Evolutionary conservation across 2,113 vertebrate genomes (phyloP).

Genomic region (Passer domesticus): DNA sequence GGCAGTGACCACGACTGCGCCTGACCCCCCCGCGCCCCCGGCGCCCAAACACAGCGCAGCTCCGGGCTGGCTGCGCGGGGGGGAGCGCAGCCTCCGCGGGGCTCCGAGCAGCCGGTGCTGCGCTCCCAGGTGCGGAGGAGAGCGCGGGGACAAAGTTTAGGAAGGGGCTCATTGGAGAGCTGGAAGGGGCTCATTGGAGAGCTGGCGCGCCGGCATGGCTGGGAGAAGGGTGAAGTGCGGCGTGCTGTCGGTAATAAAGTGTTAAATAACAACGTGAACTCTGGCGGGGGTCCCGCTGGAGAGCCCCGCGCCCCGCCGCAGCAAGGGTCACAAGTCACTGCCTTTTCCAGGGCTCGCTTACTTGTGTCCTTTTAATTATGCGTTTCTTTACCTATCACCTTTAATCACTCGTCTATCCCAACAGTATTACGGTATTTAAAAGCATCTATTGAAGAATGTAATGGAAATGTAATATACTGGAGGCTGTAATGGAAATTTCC

Average conservation of each 20-base stretch:
- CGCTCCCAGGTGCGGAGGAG: background rate
- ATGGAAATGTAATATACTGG: constrained; percentile 53
- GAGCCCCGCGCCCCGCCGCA: background rate
- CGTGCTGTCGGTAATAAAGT: background rate
- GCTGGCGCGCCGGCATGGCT: background rate
- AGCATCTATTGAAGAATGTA: constrained; percentile 54
- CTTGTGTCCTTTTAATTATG: constrained; percentile 48
- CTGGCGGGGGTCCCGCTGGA: background rate
- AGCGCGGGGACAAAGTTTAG: background rate
- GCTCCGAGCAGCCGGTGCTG: background rate
- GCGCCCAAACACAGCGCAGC: background rate
- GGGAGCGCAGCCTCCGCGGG: background rate
- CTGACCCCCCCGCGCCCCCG: background rate
- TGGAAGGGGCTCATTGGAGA: background rate
- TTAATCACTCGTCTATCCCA: constrained; percentile 39
- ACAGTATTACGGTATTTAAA: constrained; percentile 55
- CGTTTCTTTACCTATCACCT: constrained; percentile 52
- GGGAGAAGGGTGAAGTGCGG: background rate
- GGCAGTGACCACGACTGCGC: background rate
- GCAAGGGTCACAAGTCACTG: background rate
- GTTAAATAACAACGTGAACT: background rate
- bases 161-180: background rate
- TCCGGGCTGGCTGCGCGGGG: background rate
- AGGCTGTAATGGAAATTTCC: constrained; percentile 63
- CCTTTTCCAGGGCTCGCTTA: background rate